Percentiles rank a stretch among this genome's conserved stretches.
phyloP scores from a whole-genome alignment of 1,140 invertebrate species.

The Aphidius ervi region DNA sequence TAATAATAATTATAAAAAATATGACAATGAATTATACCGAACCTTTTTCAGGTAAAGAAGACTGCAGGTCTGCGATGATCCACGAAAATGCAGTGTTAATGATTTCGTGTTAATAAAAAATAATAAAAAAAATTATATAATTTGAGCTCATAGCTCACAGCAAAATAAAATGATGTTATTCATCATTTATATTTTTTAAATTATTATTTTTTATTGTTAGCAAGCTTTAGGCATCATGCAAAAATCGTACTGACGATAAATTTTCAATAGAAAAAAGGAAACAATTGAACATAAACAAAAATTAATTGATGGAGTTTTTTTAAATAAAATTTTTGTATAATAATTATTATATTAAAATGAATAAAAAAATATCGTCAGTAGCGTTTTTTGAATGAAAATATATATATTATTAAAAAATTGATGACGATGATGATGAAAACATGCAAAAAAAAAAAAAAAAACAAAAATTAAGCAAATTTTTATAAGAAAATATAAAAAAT shows the following conservation, averaged over 20 bases:
- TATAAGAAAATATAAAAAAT: not conserved
- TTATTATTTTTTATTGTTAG: too few relatives aligned
- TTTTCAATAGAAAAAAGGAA: too few relatives aligned
- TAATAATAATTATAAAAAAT: conserved; percentile 20
- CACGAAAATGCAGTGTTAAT: conserved; percentile 47
- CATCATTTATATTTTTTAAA: too few relatives aligned
- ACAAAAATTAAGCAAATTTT: not conserved
- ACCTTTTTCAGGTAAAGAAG: conserved; percentile 55
- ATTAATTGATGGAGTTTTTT: too few relatives aligned
- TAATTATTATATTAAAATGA: not conserved
- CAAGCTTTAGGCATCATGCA: too few relatives aligned
- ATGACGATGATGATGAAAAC: conserved; percentile 2
- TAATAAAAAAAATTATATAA: not conserved
- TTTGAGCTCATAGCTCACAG: conserved; percentile 47
- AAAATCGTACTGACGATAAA: too few relatives aligned
- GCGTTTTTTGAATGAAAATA: not conserved
- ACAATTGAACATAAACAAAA: too few relatives aligned
- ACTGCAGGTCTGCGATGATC: conserved; percentile 59
- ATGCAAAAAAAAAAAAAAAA: conserved; percentile 12
- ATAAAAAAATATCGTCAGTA: conserved; percentile 1
- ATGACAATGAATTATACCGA: conserved; percentile 40
- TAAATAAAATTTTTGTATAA: too few relatives aligned
- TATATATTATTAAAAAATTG: conserved; percentile 8
- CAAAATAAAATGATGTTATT: conserved; percentile 13
- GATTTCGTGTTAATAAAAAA: conserved; percentile 34